Evolutionary conservation across 2,888 invertebrate genomes (phyloP), one percentile per base, ranked within the genome.

Genomic region (Latrodectus elegans): DNA sequence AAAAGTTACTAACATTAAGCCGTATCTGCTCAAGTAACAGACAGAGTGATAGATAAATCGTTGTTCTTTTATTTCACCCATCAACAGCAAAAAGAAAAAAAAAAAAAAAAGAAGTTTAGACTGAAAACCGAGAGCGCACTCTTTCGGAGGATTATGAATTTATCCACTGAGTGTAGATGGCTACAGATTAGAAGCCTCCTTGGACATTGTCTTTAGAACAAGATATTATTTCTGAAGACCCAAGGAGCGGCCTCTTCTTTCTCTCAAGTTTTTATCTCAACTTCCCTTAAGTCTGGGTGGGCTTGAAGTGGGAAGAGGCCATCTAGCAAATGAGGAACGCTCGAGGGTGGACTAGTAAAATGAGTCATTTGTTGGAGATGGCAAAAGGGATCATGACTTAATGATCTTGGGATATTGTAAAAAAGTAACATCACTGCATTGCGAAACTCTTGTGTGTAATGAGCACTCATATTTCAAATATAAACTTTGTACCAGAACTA

Each of bases 161-260:
- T 15, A 80, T 52, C 53, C 52, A 9, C 11, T 26, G 55, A 53
- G 80, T 73, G 64, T 72, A 73, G 80, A 80, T 65, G 64, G 49
- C 71, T 60, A 17, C 51, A 80, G 80, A 80, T 80, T 80, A 73
- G 52, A 4, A 72, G 65, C 64, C 52, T 26, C 22, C 65, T 51
- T 65, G 64, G 80, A 80, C 72, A 80, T 80, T 80, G 80, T 80
- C 17, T 73, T 68, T 0, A 73, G 72, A 64, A 64, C 60, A 68
- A 51, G 22, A 22, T 60, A 68, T 77, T 80, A 65, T 71, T 71
- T 64, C 79, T 12, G 22, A 60, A 51, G 22, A 22, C 72, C 80
- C 72, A 53, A 49, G 52, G 17, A 6, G n/a, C 8, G 77, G 77
- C 77, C 77, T 65, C 80, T 14, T n/a, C 14, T 70, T 26, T 71